These are phyloP conservation scores for Dryobotodes eremita DNA, from an alignment of 2,888 invertebrate species.

Conservation along the genomic window DNA sequence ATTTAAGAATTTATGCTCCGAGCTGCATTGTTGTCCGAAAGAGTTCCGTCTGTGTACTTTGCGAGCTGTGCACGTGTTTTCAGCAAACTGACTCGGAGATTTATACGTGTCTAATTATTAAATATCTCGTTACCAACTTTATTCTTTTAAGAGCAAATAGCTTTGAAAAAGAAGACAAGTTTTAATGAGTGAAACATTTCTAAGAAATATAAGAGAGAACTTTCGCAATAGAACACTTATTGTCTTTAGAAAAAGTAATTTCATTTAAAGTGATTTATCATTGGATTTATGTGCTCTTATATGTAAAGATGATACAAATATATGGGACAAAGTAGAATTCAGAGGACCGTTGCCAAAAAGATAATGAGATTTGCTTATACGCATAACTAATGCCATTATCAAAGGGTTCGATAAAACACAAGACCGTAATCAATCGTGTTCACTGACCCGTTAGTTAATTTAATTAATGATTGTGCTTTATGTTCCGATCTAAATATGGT, in stretches of 20 bases:
- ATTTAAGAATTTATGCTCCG: constrained; percentile 67
- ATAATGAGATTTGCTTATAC: constrained; percentile 57
- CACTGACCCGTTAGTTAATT: constrained; percentile 66
- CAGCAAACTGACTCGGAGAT: constrained; percentile 48
- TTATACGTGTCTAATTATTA: constrained; percentile 58
- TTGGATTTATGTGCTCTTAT: constrained; percentile 25
- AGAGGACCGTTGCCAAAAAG: constrained; percentile 57
- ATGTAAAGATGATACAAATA: constrained; percentile 39
- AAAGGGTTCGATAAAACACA: constrained; percentile 60
- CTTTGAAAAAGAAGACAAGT: constrained; percentile 51
- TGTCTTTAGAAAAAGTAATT: constrained; percentile 51
- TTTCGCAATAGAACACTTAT: constrained; percentile 53
- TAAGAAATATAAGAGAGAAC: constrained; percentile 41
- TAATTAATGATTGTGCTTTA: constrained; percentile 63
- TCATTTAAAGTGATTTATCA: constrained; percentile 52
- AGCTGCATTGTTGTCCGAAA: constrained; percentile 52
- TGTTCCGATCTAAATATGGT: constrained; percentile 59
- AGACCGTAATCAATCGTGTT: constrained; percentile 61
- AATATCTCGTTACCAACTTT: constrained; percentile 53
- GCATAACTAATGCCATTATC: constrained; percentile 61
- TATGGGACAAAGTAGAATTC: constrained; percentile 18
- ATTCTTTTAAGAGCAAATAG: constrained; percentile 43
- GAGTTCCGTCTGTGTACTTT: constrained; percentile 53
- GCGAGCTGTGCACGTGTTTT: constrained; percentile 49
- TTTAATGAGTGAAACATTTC: constrained; percentile 60